Evolutionary conservation across 2,888 invertebrate species (phyloP), one percentile per base, ranked within the genome.

Genomic region (Lasioglossum vierecki): DNA sequence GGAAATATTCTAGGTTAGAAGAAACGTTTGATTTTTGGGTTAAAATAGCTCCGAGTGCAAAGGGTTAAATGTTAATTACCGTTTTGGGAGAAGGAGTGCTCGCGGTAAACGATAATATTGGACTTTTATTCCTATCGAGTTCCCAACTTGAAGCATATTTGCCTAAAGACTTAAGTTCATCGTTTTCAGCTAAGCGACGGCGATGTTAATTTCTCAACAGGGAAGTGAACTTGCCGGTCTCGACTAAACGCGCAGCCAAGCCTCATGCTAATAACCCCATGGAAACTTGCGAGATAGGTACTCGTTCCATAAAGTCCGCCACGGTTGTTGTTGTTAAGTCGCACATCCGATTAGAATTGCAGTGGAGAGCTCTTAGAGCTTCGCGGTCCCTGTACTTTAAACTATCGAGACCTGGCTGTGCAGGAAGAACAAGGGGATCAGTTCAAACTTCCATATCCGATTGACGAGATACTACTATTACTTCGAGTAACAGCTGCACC

Each of bases 281-380:
- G 11, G 80, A 71, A 84, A 85, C 85, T 84, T 79, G 71, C 46
- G 76, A 68, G 72, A 79, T 72, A 60, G 66, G 68, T 11, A 22
- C 84, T 76, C 72, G 79, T 83, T 68, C 49, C 73, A 78, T 74
- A 63, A 71, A 71, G 74, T 66, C 66, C 66, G n/a, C 22, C 70
- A 71, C 46, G 63, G 57, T 66, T 85, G 80, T 71, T 68, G 68
- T 68, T 71, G 75, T 74, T 84, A 84, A 74, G 77, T 78, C 57
- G 63, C 44, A 30, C 75, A 85, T 85, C 85, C 77, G 85, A 85
- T 85, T 85, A 85, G 80, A 75, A 85, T 85, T 85, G 80, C 53
- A 63, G 63, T n/a, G 53, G n/a, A 41, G 22, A 63, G 35, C 57
- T 49, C 76, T 74, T 53, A n/a, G n/a, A 44, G 26, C 22, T 26